Base-by-base conservation (phyloP, 2,797 vertebrate genomes). In the Anguilla pacifica region DNA sequence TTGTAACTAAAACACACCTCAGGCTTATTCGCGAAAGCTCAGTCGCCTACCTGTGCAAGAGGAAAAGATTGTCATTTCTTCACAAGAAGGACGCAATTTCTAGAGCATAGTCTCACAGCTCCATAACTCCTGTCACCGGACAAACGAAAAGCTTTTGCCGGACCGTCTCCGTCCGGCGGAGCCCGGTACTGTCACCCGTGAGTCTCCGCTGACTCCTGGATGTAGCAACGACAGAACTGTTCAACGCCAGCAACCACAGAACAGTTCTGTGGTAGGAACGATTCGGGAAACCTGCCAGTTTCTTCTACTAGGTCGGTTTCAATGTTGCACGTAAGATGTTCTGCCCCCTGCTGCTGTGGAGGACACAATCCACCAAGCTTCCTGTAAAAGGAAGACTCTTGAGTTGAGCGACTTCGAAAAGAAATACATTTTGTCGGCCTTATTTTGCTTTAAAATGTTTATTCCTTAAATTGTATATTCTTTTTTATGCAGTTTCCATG, bases 11-110 rank as follows among this genome's bases (percentile, higher is more conserved):
- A 84, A 72, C 39, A 83, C 88, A 82, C 25, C 22, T 28, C 89
- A 67, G 85, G 77, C 55, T 81, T 25, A 51, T 64, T 87, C 22
- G 28, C 85, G 28, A 85, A 87, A 43, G 83, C 72, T 15, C 49
- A 86, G 28, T 7, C 28, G 51, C 86, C 64, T 93, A 93, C 93
- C 92, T 91, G 90, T 86, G 88, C 88, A 84, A 67, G 88, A 86
- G 31, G n/a, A 74, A 46, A 31, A 81, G 74, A 83, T 39, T 88
- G 91, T 89, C 91, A 92, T 92, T 91, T 86, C 89, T 87, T 87
- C 82, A 86, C 17, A 57, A 83, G 72, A 84, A 72, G 1, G 57
- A 59, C 25, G 88, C 25, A 7, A 35, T 72, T 83, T 49, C 82
- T 51, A 87, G 88, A 49, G 85, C 53, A 81, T n/a, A 83, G 81